Evolutionary conservation across 2,113 vertebrate genomes (phyloP).

Genomic region (Sterrhoptilus dennistouni): DNA sequence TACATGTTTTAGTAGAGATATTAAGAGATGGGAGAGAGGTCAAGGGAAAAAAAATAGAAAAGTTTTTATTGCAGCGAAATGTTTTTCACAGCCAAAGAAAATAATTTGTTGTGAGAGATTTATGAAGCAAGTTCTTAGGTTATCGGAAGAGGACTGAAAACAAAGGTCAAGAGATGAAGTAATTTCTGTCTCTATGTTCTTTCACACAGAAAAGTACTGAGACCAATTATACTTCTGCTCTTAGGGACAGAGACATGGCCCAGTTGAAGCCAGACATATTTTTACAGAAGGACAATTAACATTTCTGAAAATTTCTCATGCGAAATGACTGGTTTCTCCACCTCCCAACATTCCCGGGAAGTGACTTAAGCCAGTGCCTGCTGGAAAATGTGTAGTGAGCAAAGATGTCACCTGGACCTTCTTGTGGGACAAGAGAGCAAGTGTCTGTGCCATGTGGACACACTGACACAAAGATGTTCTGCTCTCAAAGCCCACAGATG

Average conservation of each 20-base stretch:
- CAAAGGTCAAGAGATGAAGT: background rate
- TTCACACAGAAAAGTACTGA: background rate
- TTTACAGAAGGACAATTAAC: background rate
- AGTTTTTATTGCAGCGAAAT: background rate
- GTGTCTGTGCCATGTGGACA: background rate
- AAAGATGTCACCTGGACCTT: background rate
- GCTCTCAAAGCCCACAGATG: background rate
- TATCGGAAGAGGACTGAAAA: constrained; percentile 27
- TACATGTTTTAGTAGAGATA: background rate
- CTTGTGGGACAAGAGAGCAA: background rate
- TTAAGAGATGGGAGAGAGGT: background rate
- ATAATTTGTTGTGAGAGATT: constrained; percentile 33
- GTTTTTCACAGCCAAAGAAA: constrained; percentile 17
- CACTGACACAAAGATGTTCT: fast-evolving
- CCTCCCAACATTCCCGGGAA: background rate
- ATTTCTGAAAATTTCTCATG: background rate
- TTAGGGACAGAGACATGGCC: background rate
- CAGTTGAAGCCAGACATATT: background rate
- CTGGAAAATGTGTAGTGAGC: background rate
- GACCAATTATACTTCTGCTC: background rate
- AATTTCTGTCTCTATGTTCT: background rate
- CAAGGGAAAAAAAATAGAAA: background rate
- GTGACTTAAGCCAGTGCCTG: background rate
- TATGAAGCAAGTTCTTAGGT: constrained; percentile 37
- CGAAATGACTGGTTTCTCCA: background rate